Evolutionary conservation across 2,888 invertebrate genomes (phyloP), one percentile per base, ranked within the genome.

Genomic region (Cosmia trapezina): DNA sequence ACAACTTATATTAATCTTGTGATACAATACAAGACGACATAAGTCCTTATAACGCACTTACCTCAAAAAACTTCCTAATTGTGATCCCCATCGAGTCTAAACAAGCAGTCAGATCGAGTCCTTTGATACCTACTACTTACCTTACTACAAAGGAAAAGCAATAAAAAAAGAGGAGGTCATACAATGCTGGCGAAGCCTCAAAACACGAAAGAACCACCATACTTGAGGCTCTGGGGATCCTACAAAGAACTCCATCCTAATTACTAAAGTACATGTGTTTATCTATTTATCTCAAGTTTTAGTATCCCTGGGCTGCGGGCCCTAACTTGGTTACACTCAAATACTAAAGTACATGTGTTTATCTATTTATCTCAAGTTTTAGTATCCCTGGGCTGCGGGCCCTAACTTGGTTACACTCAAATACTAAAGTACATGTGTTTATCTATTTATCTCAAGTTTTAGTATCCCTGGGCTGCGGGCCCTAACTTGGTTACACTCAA

Each of bases 261-360:
- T 76, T 73, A 73, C 71, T 59, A 67, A 74, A 84, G 65, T 76
- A 81, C 79, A 73, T 66, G 70, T 82, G 83, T 79, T 84, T 78
- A 73, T 76, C 71, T 73, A 75, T 79, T 79, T 70, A 78, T 70
- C 64, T 70, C 41, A 77, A 80, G 80, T 86, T 79, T 77, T 80
- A 84, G 75, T 70, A 66, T 56, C 62, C 49, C 62, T 59, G 68
- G 74, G 76, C 51, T 41, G 59, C 12, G 28, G 43, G 68, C 66
- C 78, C 62, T 60, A 71, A 73, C 61, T 67, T 77, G 59, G 61
- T 65, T 74, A 78, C 81, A 83, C 86, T 86, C 84, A 87, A 90
- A 87, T 84, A 86, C 80, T 84, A 86, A 87, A n/a, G n/a, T n/a
- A n/a, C n/a, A 73, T 66, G 70, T 82, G 83, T 79, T 84, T 78